Evolutionary conservation across 2,888 invertebrate species (phyloP).

Genomic region (Drosophila eohydei): DNA sequence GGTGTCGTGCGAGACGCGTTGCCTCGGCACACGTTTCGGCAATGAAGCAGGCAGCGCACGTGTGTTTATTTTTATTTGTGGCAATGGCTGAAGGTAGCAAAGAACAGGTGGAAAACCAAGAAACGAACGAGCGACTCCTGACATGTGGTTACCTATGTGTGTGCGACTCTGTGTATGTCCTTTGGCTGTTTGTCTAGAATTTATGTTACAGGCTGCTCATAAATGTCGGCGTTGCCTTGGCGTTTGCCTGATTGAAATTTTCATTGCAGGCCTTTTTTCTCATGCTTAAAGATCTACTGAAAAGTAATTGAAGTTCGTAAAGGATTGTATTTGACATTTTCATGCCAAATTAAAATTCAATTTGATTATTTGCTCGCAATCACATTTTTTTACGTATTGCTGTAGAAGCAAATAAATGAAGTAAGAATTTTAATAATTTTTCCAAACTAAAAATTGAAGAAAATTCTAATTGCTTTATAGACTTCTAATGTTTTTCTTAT

Average conservation of each 20-base stretch:
- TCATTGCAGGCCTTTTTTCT: constrained; percentile 29
- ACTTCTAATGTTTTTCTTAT: not conserved
- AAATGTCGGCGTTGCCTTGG: constrained; percentile 55
- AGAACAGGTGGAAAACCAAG: constrained; percentile 15
- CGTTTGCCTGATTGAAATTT: constrained; percentile 65
- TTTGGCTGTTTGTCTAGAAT: constrained; percentile 40
- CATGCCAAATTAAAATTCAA: not conserved
- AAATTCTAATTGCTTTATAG: not conserved
- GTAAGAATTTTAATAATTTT: constrained; percentile 8
- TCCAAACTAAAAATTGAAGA: constrained; percentile 5
- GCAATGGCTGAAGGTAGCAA: constrained; percentile 39
- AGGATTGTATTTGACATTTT: not conserved
- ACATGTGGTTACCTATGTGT: constrained; percentile 4
- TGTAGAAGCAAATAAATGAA: not conserved
- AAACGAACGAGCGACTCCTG: constrained; percentile 12
- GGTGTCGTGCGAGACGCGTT: constrained; percentile 30
- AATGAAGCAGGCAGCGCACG: constrained; percentile 65
- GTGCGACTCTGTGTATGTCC: not conserved
- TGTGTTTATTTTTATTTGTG: constrained; percentile 74
- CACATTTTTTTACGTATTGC: not conserved
- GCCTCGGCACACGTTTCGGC: constrained; percentile 70
- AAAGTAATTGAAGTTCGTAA: constrained; percentile 6
- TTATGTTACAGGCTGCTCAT: constrained; percentile 68
- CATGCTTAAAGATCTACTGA: constrained; percentile 10
- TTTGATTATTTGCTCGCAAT: not conserved